Conservation (phyloP, 2,888 invertebrate genomes). For the Synanthedon formicaeformis region DNA sequence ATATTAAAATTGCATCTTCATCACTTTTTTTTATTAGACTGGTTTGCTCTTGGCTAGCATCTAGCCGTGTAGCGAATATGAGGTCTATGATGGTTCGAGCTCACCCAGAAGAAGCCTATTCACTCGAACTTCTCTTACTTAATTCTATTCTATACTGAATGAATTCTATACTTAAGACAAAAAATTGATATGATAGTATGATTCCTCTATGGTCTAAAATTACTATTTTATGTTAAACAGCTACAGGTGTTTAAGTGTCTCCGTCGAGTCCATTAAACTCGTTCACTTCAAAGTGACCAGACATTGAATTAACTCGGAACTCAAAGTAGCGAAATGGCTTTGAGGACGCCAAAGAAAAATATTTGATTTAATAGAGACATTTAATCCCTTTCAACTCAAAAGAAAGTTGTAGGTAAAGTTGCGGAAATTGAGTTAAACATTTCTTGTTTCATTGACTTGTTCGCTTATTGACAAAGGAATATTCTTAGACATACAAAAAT, state of each 20-base stretch:
- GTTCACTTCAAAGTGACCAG: slow-evolving; percentile 9
- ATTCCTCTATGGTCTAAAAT: not conserved
- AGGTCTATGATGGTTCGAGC: too few relatives aligned
- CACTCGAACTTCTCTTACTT: too few relatives aligned
- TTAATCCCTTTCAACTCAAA: not conserved
- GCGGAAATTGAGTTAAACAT: not conserved
- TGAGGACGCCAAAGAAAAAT: not conserved
- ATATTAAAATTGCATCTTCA: too few relatives aligned
- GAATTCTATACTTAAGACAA: too few relatives aligned
- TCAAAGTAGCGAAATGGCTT: not conserved
- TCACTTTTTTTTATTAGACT: too few relatives aligned
- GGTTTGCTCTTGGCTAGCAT: too few relatives aligned
- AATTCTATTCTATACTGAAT: too few relatives aligned
- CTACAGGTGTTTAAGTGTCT: not conserved
- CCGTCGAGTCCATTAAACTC: not conserved
- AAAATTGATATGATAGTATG: too few relatives aligned
- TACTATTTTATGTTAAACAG: not conserved
- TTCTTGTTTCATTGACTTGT: not conserved
- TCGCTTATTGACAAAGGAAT: too few relatives aligned
- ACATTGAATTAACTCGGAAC: slow-evolving; percentile 11
- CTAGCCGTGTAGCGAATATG: too few relatives aligned
- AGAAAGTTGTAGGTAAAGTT: not conserved
- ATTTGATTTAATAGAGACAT: not conserved
- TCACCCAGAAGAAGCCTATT: too few relatives aligned
- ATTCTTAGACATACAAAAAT: too few relatives aligned